Evolutionary conservation across 2,113 vertebrate species (phyloP), one percentile per base, ranked within the genome.

Genomic region (Hylia prasina): DNA sequence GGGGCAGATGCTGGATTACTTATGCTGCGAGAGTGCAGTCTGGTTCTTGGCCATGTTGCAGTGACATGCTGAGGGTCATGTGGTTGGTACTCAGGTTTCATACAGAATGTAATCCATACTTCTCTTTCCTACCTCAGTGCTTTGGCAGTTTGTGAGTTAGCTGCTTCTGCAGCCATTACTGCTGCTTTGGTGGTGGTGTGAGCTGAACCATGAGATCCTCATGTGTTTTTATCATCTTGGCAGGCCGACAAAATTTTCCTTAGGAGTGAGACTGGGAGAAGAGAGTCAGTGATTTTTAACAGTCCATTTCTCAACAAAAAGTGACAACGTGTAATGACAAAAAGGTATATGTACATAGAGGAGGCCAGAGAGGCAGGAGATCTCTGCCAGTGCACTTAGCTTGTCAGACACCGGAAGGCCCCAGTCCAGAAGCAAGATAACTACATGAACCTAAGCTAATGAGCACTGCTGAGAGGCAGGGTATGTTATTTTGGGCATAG

Each of bases 401-500:
- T 81, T 92, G 63, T 92, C 93, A 93, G 50, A 78, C 35, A 45
- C 39, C 1, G 4, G 45, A 90, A 95, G 75, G 75, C 66, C 63
- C 17, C 20, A n/a, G n/a, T 72, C 78, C 64, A 94, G 63, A 83
- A 89, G 64, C 75, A 70, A 83, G 91, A 92, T 93, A 86, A 92
- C 45, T 50, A 45, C 68, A 77, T 70, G 83, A 94, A 63, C 56
- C 56, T 81, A 25, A 86, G 72, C 64, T 90, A 92, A 92, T 81
- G 93, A 92, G 71, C 76, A 47, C 51, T 90, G 72, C 88, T 81
- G 89, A 81, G 90, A 93, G 56, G 58, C 75, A 86, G 85, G 27
- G 50, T 86, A 73, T 94, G 86, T 92, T 93, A 66, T 71, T 86
- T 95, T 93, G 93, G 95, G 94, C 91, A 90, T 61, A 35, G 54